These are phyloP conservation scores for Gadopsis bispinosus DNA, from an alignment of 2,797 vertebrate species.

Conservation along the genomic window DNA sequence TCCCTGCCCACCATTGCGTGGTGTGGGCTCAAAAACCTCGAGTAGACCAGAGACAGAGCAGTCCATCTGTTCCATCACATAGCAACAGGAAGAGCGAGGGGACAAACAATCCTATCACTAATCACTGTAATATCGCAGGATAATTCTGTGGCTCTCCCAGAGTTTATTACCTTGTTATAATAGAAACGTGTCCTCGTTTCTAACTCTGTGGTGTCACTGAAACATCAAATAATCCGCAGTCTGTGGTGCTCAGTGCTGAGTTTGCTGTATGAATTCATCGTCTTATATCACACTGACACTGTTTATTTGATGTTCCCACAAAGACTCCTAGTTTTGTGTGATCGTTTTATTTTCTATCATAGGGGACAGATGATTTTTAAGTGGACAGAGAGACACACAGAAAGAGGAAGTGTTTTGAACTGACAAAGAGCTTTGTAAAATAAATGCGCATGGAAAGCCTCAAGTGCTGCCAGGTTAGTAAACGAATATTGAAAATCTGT, in stretches of 20 bases:
- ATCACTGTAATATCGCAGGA: conserved; percentile 13
- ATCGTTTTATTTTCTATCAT: not conserved
- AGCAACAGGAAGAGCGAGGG: conserved; percentile 78
- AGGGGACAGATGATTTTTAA: not conserved
- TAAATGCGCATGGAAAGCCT: conserved; percentile 9
- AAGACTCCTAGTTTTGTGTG: not conserved
- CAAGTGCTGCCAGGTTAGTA: conserved; percentile 30
- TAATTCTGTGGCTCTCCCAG: not conserved
- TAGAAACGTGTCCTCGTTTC: not conserved
- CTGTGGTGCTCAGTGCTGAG: not conserved
- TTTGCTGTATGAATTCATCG: not conserved
- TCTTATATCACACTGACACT: not conserved
- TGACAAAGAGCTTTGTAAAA: conserved; percentile 14
- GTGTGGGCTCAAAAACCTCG: conserved; percentile 78
- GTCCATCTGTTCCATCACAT: conserved; percentile 84
- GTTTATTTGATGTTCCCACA: conserved; percentile 14
- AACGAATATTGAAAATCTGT: conserved; percentile 34
- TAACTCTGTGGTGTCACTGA: conserved; percentile 3
- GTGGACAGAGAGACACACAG: not conserved
- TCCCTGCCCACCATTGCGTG: conserved; percentile 77
- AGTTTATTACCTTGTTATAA: not conserved
- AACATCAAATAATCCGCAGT: not conserved
- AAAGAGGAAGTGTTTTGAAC: conserved; percentile 9
- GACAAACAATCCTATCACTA: conserved; percentile 13
- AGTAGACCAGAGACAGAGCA: conserved; percentile 75